Conservation (phyloP, 2,888 invertebrate species). For the Arrhopalites spinosus region DNA sequence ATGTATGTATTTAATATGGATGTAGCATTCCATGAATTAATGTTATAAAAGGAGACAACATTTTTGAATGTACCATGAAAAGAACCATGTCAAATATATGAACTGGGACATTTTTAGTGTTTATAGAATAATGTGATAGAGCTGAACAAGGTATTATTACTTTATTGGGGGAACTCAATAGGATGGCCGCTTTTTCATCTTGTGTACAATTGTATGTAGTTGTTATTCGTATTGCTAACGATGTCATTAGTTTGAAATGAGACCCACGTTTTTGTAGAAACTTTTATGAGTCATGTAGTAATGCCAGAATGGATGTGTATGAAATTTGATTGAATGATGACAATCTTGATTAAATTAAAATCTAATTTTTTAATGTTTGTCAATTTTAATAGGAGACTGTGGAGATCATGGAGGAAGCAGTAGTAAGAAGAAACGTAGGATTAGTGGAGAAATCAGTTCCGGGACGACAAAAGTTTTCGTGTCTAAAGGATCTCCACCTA, state of each 20-base stretch:
- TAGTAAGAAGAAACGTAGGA: constrained; percentile 48
- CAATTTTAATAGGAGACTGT: constrained; percentile 23
- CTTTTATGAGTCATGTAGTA: background rate
- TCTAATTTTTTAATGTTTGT: background rate
- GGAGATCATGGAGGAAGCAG: constrained; percentile 52
- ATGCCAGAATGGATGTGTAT: constrained; percentile 6
- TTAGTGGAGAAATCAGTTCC: constrained; percentile 26
- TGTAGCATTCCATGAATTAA: background rate
- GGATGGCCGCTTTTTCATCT: background rate
- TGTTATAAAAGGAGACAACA: background rate
- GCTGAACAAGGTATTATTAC: too few relatives aligned
- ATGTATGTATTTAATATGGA: too few relatives aligned
- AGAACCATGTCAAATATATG: too few relatives aligned
- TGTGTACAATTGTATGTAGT: background rate
- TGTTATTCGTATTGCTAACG: constrained; percentile 3
- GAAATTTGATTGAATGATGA: background rate
- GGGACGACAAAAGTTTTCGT: constrained; percentile 22
- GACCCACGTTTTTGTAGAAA: background rate
- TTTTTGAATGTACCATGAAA: too few relatives aligned
- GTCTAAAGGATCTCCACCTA: constrained; percentile 31
- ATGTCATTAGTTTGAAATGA: constrained; percentile 25
- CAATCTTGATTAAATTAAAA: background rate
- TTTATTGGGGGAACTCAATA: background rate
- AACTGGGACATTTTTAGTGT: background rate
- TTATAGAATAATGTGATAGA: background rate